Conservation (phyloP, 2,888 invertebrate genomes). For the Leptinotarsa haldemani region DNA sequence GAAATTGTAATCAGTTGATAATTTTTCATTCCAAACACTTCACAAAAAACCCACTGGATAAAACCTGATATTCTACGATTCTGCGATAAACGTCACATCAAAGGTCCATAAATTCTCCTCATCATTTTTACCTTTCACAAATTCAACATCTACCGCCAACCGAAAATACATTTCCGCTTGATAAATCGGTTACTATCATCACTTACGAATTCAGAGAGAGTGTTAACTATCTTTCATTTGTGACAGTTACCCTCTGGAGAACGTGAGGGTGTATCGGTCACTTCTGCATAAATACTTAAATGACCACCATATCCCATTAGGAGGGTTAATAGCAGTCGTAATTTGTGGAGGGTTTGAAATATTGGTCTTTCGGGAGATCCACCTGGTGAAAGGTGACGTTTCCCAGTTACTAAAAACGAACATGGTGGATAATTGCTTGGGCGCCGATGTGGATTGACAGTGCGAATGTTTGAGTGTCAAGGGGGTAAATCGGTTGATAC, state of each 20-base stretch:
- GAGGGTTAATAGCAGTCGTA: conserved; percentile 9
- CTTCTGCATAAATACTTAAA: conserved; percentile 13
- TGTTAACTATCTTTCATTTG: conserved; percentile 16
- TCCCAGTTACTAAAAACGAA: neutral
- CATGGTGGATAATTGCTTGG: neutral
- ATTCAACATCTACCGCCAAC: neutral
- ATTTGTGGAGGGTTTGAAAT: conserved; percentile 9
- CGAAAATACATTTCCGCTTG: conserved; percentile 1
- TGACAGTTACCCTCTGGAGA: neutral
- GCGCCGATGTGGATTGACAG: neutral
- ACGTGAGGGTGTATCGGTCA: conserved; percentile 10
- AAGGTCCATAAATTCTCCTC: neutral
- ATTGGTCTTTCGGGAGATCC: neutral
- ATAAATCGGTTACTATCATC: conserved; percentile 6
- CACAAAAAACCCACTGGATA: too few species aligned
- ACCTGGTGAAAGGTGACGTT: conserved; percentile 13
- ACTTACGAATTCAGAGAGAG: conserved; percentile 3
- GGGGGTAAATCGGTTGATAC: too few species aligned
- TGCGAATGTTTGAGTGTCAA: too few species aligned
- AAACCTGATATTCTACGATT: neutral
- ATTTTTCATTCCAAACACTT: too few species aligned
- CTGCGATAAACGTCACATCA: neutral
- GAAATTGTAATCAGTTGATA: too few species aligned
- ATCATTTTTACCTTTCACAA: neutral
- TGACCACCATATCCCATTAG: conserved; percentile 19